These are phyloP conservation scores for Drosophila yakuba DNA, from an alignment of 1,140 invertebrate species.

Conservation along the genomic window DNA sequence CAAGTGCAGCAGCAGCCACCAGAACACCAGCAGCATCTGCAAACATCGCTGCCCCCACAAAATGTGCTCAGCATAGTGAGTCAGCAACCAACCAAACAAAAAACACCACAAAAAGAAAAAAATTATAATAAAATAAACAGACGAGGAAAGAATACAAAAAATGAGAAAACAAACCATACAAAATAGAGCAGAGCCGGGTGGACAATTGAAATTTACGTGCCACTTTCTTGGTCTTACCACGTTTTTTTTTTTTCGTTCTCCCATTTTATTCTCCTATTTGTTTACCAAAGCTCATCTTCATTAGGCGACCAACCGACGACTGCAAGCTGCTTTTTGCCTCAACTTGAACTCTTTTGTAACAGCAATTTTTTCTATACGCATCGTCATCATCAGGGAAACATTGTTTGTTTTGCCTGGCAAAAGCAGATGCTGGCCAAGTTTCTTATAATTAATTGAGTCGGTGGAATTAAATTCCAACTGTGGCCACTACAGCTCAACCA, in stretches of 20 bases:
- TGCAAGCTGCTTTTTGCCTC: conserved; percentile 34
- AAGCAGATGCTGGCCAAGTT: conserved; percentile 10
- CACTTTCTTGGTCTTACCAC: conserved; percentile 57
- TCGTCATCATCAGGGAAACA: conserved; percentile 36
- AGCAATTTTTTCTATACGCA: conserved; percentile 23
- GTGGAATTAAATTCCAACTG: conserved; percentile 5
- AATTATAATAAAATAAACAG: conserved; percentile 81
- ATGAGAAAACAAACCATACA: conserved; percentile 9
- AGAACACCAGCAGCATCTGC: conserved; percentile 64
- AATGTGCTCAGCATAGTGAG: conserved; percentile 83
- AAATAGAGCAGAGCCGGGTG: conserved; percentile 49
- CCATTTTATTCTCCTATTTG: conserved; percentile 23
- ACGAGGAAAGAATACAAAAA: conserved; percentile 6
- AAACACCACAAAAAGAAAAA: conserved; percentile 17
- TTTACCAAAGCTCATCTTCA: conserved; percentile 51
- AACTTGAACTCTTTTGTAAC: conserved; percentile 47
- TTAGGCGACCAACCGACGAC: conserved; percentile 51
- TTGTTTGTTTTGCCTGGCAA: conserved; percentile 9
- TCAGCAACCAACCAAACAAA: conserved; percentile 23
- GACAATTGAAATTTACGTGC: conserved; percentile 79
- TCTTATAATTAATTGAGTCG: conserved; percentile 36
- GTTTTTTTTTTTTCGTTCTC: conserved; percentile 35
- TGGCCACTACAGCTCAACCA: background rate
- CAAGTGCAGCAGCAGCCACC: conserved; percentile 70
- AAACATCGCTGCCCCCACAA: conserved; percentile 65